Evolutionary conservation across 1,140 invertebrate species (phyloP), one percentile per base, ranked within the genome.

Genomic region (Palaemon carinicauda): DNA sequence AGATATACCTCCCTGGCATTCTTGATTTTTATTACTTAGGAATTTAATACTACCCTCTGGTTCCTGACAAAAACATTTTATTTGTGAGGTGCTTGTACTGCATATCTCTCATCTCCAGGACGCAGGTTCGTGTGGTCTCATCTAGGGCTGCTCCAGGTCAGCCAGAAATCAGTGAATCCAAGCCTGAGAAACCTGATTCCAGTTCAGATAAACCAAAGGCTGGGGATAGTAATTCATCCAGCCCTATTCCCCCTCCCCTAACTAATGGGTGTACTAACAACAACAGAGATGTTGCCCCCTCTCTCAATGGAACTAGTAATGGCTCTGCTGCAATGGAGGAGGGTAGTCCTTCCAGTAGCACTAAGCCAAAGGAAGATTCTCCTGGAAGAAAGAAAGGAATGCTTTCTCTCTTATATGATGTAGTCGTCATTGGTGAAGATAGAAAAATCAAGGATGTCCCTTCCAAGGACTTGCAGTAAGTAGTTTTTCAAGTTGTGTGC

Each of bases 381-480:
- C 77, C 84, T 1, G 60, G 54, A 31, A 80, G 27, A 60, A 86
- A 86, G 65, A 71, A 54, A n/a, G 65, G 51, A 15, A n/a, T 86
- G 50, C 78, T 80, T 12, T 77, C 77, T 9, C 41, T 86, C 7
- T 50, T 86, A 9, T 86, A 86, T 56, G 84, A 86, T 56, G 84
- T 86, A 3, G 27, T 27, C 10, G 77, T 86, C 41, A 73, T 86
- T 12, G 84, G 77, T n/a, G 84, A 86, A 54, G 84, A 86, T 12
- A 50, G 65, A 7, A 50, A 71, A 17, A 41, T 80, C 12, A 80
- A 51, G 73, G 84, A 86, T 14, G 84, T 86, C 24, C 84, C 84
- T n/a, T 65, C 84, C 3, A 86, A 73, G n/a, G 33, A 73, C 24
- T 78, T 86, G 14, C 77, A 80, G 84, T 86, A 29, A 86, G 84